Base-by-base conservation (phyloP, 2,888 invertebrate genomes). In the Apamea sordens region DNA sequence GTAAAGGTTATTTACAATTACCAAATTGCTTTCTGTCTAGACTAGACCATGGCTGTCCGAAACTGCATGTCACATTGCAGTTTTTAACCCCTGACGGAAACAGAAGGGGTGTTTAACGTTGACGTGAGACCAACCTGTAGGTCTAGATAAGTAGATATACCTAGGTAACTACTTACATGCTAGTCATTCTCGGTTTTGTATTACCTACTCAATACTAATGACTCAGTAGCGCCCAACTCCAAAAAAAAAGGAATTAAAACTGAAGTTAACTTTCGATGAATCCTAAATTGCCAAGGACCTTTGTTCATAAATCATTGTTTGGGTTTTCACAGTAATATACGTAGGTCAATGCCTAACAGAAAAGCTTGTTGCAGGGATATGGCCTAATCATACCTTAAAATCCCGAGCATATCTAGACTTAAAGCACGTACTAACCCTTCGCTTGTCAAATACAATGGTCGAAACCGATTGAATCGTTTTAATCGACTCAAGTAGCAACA, bases 401-500 rank as follows among this genome's bases (percentile, higher is more conserved):
- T 86, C 82, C 89, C 84, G 79, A 87, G 83, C 80, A 82, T 86
- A 83, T 86, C 85, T 90, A 83, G 82, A 86, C 73, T 78, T 87
- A 79, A 81, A 85, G 87, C 90, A 89, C 90, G 73, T 86, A 86
- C 78, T 82, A 86, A 82, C 70, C 80, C 80, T 84, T 89, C 73
- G 89, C 90, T 89, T 90, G 80, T 89, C 80, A 87, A 89, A 89
- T 84, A 84, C 83, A 80, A 87, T 85, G 68, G 86, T 86, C 76
- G 71, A 87, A 84, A 87, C 77, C 79, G 81, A 83, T 86, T 84
- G 73, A 83, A 83, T 83, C 75, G 82, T 84, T 87, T 79, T 80
- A 83, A 85, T 88, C 85, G 78, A 86, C 81, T 85, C 79, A 79
- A 84, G 78, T 88, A 89, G 89, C 79, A 73, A 86, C 76, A 80